phyloP scores from a whole-genome alignment of 2,888 invertebrate genomes.

The Brachyptera putata region DNA sequence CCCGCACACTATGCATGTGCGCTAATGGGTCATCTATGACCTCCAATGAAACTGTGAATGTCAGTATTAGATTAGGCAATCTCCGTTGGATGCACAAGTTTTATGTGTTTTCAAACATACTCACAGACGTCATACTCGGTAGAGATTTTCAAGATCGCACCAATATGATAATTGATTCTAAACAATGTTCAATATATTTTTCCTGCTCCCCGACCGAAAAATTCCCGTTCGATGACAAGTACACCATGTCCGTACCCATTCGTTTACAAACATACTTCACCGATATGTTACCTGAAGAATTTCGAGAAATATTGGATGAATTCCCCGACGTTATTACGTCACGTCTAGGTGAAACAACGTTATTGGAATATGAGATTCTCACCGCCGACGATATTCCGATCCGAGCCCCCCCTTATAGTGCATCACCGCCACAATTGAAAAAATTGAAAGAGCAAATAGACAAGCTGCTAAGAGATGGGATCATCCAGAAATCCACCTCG shows the following conservation, averaged over 20 bases:
- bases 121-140: background rate
- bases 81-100: background rate
- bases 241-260: no score
- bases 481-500: background rate
- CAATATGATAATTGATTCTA: background rate
- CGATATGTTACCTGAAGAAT: background rate
- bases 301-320: background rate
- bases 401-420: background rate
- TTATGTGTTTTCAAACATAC: background rate
- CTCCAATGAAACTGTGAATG: background rate
- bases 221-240: no score
- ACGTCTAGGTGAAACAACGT: background rate
- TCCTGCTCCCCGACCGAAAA: no score
- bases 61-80: background rate
- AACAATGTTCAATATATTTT: background rate
- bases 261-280: no score
- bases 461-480: background rate
- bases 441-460: background rate
- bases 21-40: background rate
- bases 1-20: no score
- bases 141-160: background rate
- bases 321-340: background rate
- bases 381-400: background rate
- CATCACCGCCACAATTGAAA: background rate
- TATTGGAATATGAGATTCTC: background rate